A percentile compares a stretch with the other conserved stretches of the same genome.
Conservation (phyloP, 92 coral and sea anemone species). For the Parazoanthus swiftii region DNA sequence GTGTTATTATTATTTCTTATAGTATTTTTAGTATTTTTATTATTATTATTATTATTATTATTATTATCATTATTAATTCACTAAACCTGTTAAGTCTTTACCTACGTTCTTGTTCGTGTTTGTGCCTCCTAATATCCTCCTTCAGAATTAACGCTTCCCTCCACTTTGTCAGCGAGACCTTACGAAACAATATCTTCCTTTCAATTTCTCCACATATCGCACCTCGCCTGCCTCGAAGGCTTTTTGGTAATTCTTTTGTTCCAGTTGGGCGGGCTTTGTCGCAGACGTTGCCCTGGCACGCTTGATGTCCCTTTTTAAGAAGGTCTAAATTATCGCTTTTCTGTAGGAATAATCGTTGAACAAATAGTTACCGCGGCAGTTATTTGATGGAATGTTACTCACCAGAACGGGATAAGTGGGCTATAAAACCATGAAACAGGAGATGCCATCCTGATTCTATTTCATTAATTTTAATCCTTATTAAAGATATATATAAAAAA, state of each 20-base stretch:
- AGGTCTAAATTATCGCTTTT: neutral
- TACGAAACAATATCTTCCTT: neutral
- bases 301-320: neutral
- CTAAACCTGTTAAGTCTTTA: neutral
- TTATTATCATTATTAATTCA: no score
- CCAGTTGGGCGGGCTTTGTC: neutral
- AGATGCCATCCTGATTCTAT: no score
- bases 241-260: neutral
- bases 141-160: neutral
- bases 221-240: neutral
- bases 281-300: neutral
- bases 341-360: no score
- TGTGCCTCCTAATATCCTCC: neutral
- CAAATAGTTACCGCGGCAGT: neutral
- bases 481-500: no score
- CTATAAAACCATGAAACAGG: no score
- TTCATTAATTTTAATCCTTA: no score
- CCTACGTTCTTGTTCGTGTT: neutral
- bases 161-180: neutral
- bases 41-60: no score
- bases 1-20: no score
- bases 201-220: neutral
- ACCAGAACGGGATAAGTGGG: neutral
- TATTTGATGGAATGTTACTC: neutral
- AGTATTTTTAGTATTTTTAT: no score